Evolutionary conservation across 2,797 vertebrate genomes (phyloP).

Genomic region (Arremon aurantiirostris): DNA sequence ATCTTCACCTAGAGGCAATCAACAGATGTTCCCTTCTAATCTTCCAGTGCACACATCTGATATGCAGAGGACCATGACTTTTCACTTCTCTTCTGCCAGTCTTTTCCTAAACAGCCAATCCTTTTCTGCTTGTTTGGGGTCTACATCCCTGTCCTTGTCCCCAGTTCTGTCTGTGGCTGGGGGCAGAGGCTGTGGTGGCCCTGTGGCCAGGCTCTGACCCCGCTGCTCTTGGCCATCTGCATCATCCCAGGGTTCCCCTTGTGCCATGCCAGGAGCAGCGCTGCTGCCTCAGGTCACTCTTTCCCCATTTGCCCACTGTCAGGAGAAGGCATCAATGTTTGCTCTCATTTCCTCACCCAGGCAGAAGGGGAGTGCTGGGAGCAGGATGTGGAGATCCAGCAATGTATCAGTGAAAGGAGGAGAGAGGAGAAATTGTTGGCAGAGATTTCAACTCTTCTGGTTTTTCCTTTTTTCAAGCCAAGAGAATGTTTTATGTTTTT

Average conservation of each 20-base stretch:
- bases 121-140: background rate
- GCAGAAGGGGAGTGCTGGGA: background rate
- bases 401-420: background rate
- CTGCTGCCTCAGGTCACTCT: rapidly evolving
- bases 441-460: background rate
- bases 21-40: background rate
- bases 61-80: background rate
- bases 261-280: rapidly evolving
- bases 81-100: background rate
- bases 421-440: conserved; percentile 5
- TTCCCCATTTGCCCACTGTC: background rate
- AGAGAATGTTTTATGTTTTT: conserved; percentile 12
- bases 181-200: background rate
- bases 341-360: background rate
- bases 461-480: conserved; percentile 49
- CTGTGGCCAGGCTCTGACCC: background rate
- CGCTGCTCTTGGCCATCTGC: background rate
- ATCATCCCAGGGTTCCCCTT: rapidly evolving
- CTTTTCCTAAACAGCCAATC: background rate
- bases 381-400: background rate
- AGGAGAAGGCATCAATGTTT: background rate
- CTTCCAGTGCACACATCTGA: background rate
- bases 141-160: background rate
- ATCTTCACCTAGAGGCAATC: background rate
- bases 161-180: background rate